phyloP scores from a whole-genome alignment of 2,113 vertebrate genomes.

The Genyomyrus donnyi region DNA sequence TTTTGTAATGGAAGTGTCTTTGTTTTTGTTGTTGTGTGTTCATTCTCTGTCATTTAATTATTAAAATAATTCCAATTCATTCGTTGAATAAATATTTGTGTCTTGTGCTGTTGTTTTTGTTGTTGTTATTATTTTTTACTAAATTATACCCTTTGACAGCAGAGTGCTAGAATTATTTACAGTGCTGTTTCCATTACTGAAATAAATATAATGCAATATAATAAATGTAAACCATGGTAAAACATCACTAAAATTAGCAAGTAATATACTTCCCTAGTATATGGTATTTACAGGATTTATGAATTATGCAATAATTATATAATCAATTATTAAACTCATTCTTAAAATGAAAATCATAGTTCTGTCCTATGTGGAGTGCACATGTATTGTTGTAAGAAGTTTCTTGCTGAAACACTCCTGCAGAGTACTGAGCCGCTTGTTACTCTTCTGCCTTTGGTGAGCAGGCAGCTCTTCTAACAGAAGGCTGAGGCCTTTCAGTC shows the following conservation, averaged over 20 bases:
- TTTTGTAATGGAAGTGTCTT: background rate
- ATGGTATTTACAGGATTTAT: background rate
- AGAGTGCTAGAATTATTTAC: background rate
- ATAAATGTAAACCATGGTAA: background rate
- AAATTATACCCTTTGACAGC: background rate
- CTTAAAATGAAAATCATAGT: background rate
- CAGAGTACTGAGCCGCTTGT: background rate
- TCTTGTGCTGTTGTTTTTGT: background rate
- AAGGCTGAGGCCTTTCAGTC: background rate
- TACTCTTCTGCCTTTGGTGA: background rate
- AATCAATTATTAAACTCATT: background rate
- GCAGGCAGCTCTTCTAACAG: background rate
- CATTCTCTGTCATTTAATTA: slow-evolving; percentile 14
- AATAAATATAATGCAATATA: slow-evolving; percentile 7
- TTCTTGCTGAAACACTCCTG: background rate
- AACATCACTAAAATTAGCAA: background rate
- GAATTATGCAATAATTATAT: background rate
- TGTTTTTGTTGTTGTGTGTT: slow-evolving; percentile 9
- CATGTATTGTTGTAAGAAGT: background rate
- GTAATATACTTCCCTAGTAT: background rate
- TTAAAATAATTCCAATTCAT: background rate
- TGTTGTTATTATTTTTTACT: background rate
- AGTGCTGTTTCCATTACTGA: slow-evolving; percentile 3
- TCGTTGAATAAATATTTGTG: slow-evolving; percentile 20
- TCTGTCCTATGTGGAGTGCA: background rate